Percentiles rank a stretch among this genome's conserved stretches.
phyloP scores from a whole-genome alignment of 2,113 vertebrate species.

The Scatophagus argus region DNA sequence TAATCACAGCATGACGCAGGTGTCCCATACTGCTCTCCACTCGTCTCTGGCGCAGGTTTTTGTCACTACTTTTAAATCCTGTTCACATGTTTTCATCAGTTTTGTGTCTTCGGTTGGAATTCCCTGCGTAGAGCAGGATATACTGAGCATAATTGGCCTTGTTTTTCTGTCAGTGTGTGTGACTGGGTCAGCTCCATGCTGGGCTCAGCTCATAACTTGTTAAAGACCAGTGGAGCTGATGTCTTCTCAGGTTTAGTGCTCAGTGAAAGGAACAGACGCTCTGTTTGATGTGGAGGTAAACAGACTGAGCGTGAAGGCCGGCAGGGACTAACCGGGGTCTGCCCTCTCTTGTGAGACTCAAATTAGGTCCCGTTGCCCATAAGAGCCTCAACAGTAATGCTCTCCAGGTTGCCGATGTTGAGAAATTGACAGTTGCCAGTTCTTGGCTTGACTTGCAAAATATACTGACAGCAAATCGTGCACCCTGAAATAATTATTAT shows the following conservation, averaged over 20 bases:
- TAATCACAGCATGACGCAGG: background rate
- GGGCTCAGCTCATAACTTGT: slow-evolving; percentile 43
- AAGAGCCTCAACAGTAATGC: too few relatives aligned
- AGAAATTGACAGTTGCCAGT: too few relatives aligned
- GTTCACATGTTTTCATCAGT: background rate
- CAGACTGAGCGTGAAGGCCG: slow-evolving; percentile 58
- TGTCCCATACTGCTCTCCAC: background rate
- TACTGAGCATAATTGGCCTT: slow-evolving; percentile 49
- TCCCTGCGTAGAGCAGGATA: background rate
- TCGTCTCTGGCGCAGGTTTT: background rate
- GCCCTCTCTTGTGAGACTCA: slow-evolving; percentile 19
- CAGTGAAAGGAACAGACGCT: slow-evolving; percentile 36
- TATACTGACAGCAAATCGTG: too few relatives aligned
- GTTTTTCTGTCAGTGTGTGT: slow-evolving; percentile 41
- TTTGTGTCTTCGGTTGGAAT: background rate
- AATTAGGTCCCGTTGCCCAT: slow-evolving; percentile 20
- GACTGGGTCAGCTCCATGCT: slow-evolving; percentile 25
- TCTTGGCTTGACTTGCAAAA: too few relatives aligned
- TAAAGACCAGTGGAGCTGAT: slow-evolving; percentile 35
- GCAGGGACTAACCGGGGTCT: slow-evolving; percentile 38
- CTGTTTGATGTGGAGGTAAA: slow-evolving; percentile 55
- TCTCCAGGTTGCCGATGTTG: too few relatives aligned
- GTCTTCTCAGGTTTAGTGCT: slow-evolving; percentile 20
- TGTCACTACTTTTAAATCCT: background rate
- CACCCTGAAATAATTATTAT: too few relatives aligned